A percentile compares a stretch with the other conserved stretches of the same genome.
These are phyloP conservation scores for Hyalella azteca DNA, from an alignment of 2,888 invertebrate genomes.

Conservation along the genomic window DNA sequence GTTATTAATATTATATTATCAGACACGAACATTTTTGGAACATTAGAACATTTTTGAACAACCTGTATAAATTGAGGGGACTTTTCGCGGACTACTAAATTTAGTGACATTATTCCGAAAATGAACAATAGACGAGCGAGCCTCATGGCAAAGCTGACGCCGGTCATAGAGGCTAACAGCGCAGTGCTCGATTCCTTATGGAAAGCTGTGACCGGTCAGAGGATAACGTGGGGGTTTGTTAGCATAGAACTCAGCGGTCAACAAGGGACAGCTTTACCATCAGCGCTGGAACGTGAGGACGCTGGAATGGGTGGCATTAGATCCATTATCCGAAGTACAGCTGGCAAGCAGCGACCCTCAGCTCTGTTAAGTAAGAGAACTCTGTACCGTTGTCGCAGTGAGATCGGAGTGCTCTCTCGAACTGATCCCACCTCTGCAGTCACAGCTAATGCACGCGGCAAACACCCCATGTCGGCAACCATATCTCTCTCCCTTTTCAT, in stretches of 20 bases:
- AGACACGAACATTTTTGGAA: too few relatives aligned
- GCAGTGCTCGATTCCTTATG: neutral
- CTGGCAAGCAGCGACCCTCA: neutral
- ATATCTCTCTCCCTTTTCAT: too few relatives aligned
- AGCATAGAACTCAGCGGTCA: slow-evolving; percentile 6
- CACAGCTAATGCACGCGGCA: neutral
- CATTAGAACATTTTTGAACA: too few relatives aligned
- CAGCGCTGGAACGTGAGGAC: slow-evolving; percentile 2
- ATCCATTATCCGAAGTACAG: slow-evolving; percentile 4
- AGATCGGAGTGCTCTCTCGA: slow-evolving; percentile 13
- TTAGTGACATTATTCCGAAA: too few relatives aligned
- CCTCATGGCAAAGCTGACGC: too few relatives aligned
- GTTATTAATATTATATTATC: too few relatives aligned
- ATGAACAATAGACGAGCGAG: too few relatives aligned
- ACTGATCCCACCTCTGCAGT: neutral
- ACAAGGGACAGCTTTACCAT: slow-evolving; percentile 2
- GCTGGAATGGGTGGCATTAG: slow-evolving; percentile 9
- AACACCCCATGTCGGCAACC: too few relatives aligned
- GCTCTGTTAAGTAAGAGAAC: neutral
- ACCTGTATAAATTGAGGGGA: too few relatives aligned
- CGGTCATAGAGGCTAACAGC: neutral
- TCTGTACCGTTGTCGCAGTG: neutral
- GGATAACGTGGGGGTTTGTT: slow-evolving; percentile 9
- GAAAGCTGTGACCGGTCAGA: slow-evolving; percentile 15
- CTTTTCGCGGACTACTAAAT: too few relatives aligned